Conservation (phyloP, 1,140 invertebrate species). For the Leptonema lineaticorne region DNA sequence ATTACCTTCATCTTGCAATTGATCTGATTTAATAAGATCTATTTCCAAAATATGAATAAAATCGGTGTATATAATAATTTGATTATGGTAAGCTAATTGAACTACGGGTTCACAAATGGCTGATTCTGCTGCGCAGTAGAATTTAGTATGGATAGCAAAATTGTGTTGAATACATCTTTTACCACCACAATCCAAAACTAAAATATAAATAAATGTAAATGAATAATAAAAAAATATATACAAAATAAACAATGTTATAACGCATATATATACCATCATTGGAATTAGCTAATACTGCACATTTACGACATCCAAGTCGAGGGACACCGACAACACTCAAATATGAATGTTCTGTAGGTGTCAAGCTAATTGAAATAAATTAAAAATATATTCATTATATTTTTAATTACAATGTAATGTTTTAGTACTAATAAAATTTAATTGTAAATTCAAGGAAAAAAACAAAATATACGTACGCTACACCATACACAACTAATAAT, state of each 20-base stretch:
- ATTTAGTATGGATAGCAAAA: conserved; percentile 56
- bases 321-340: conserved; percentile 56
- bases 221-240: background rate
- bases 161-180: conserved; percentile 55
- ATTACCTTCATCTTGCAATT: conserved; percentile 45
- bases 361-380: conserved; percentile 50
- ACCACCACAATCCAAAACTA: conserved; percentile 45
- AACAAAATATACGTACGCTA: conserved; percentile 49
- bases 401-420: background rate
- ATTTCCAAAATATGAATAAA: conserved; percentile 57
- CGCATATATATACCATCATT: conserved; percentile 48
- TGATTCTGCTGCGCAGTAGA: conserved; percentile 55
- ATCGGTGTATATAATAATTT: conserved; percentile 57
- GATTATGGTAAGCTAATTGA: conserved; percentile 55
- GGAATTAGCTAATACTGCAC: conserved; percentile 49
- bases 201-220: background rate
- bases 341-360: conserved; percentile 53
- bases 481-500: conserved; percentile 59
- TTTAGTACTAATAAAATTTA: background rate
- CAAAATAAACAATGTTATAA: background rate
- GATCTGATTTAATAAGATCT: conserved; percentile 52
- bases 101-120: conserved; percentile 55
- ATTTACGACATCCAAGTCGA: conserved; percentile 54
- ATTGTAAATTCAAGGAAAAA: background rate
- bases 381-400: too few species aligned